Base-by-base conservation (phyloP, 2,797 vertebrate species). In the Masticophis lateralis region DNA sequence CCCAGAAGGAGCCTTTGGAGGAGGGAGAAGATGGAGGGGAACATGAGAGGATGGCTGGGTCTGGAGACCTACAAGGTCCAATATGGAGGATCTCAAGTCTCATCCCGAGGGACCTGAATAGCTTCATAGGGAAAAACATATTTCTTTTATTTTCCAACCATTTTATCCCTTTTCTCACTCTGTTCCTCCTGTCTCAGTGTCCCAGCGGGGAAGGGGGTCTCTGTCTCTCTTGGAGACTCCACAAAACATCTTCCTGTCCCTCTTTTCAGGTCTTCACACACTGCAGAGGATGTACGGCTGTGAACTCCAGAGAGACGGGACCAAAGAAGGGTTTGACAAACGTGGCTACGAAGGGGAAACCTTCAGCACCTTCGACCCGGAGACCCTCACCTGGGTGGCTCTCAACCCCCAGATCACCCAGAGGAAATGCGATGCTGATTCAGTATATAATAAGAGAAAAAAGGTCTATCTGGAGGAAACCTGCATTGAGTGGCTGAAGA, bases 281-380 rank as follows among this genome's bases (percentile, higher is more conserved):
- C 27, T 37, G 37, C 94, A 93, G 53, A 14, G 10, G 12, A 61
- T 61, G 3, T 59, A 53, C 5, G 92, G 92, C 87, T 94, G 92
- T 2, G 4, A 90, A 28, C 8, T 69, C 27, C 2, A 9, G 51
- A 51, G 8, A 11, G 8, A 90, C 0, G 47, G 47, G 20, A n/a
- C 16, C 3, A 66, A 90, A 12, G 2, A 9, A 22, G 47, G 47
- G 0, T 66, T 37, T n/a, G 0, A 0, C 0, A 27, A 11, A 1
- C 22, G 2, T 32, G 89, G 47, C 28, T 66, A 90, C 0, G 37
- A 90, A 0, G 88, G 88, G 60, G 66, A 6, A 8, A 61, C 61
- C 43, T 66, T 66, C 47, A 0, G 66, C 27, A 32, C 14, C 27
- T 61, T 90, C 1, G 27, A 90, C 47, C 53, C 53, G 43, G 27